Evolutionary conservation across 2,113 vertebrate species (phyloP).

Genomic region (Heteronetta atricapilla): DNA sequence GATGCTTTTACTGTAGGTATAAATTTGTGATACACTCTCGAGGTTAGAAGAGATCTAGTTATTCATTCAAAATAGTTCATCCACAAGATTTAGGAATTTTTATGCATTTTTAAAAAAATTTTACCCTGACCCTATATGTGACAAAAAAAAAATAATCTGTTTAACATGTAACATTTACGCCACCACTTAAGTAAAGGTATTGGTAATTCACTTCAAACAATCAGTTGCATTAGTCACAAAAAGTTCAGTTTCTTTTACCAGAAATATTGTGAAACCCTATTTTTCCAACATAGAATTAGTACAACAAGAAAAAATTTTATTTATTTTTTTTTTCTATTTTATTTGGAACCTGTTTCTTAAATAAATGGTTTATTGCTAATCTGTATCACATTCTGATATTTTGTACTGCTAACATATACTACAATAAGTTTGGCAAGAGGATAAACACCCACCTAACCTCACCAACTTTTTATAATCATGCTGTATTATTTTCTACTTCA

Average conservation of each 20-base stretch:
- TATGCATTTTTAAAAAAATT: background rate
- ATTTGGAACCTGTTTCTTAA: background rate
- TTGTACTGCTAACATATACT: background rate
- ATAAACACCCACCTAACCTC: background rate
- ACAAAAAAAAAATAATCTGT: background rate
- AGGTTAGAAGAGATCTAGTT: background rate
- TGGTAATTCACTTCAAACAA: background rate
- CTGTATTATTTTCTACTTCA: background rate
- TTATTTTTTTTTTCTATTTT: background rate
- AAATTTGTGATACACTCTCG: background rate
- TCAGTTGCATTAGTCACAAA: background rate
- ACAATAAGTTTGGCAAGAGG: background rate
- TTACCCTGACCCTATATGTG: background rate
- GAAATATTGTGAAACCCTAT: constrained; percentile 4
- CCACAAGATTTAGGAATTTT: background rate
- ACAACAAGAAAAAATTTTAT: background rate
- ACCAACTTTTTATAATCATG: background rate
- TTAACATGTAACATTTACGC: background rate
- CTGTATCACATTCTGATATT: background rate
- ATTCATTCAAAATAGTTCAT: background rate
- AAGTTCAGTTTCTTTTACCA: background rate
- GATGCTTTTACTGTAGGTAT: background rate
- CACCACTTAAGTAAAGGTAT: background rate
- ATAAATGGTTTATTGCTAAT: background rate
- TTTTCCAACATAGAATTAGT: background rate